These are phyloP conservation scores for Ischnura elegans DNA, from an alignment of 2,888 invertebrate genomes.

Conservation along the genomic window DNA sequence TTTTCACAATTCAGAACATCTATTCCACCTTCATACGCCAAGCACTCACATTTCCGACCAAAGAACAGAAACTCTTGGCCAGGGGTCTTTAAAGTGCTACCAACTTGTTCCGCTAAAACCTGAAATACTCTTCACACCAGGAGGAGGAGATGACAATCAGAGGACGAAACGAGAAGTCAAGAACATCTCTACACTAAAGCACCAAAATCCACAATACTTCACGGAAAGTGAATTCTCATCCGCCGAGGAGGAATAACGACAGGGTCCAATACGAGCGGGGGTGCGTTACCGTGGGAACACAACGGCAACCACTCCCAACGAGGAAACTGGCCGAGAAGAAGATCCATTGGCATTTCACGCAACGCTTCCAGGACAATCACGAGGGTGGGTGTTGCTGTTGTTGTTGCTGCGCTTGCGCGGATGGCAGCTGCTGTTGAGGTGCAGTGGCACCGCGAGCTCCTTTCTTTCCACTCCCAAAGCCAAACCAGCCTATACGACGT, in stretches of 20 bases:
- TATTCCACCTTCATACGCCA: not conserved
- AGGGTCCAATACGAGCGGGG: not conserved
- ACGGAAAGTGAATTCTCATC: conserved; percentile 19
- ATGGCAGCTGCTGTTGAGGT: not conserved
- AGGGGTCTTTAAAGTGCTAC: not conserved
- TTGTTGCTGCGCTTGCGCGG: not conserved
- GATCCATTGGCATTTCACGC: not conserved
- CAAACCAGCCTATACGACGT: conserved; percentile 54
- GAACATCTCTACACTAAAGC: conserved; percentile 59
- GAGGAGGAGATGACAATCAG: not conserved
- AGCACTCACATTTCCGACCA: not conserved
- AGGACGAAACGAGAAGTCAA: conserved; percentile 43
- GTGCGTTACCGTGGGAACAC: not conserved
- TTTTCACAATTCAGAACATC: not conserved
- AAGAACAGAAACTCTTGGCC: not conserved
- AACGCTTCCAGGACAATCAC: not conserved
- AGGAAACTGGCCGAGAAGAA: not conserved
- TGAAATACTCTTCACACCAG: conserved; percentile 32
- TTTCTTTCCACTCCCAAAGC: conserved; percentile 55
- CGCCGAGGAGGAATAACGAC: conserved; percentile 27
- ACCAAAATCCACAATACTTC: conserved; percentile 65
- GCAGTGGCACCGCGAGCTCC: not conserved
- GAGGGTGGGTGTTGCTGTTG: conserved; percentile 29
- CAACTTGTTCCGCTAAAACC: not conserved
- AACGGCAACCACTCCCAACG: not conserved